Base-by-base conservation (phyloP, 2,888 invertebrate species). In the Mesorhabditis sp. region DNA sequence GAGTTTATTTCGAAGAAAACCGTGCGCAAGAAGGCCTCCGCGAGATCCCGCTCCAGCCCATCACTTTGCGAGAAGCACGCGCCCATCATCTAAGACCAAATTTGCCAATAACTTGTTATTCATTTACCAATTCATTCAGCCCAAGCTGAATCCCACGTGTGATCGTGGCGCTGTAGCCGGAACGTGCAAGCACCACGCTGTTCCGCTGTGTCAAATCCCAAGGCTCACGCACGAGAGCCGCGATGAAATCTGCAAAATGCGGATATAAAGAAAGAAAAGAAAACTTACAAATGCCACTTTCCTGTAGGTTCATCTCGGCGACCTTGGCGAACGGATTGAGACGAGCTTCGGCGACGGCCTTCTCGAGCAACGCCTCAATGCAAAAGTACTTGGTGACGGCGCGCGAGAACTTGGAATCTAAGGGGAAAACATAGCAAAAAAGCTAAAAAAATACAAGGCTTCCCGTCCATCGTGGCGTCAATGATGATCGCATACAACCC, bases 401-500 rank as follows among this genome's bases (percentile, higher is more conserved):
- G 28, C 28, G 28, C n/a, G 58, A 50, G 58, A 50, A 50, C 10
- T n/a, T 10, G n/a, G 58, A 50, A 28, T 28, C 28, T 28, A 28
- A 28, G 28, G 28, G 1, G 28, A 28, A 28, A 28, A 28, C 1
- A 28, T 28, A 28, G 28, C 28, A 28, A 28, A 28, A 28, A 28
- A 28, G 28, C 58, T 50, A 50, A 50, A 50, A 50, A 50, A 50
- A 13, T 50, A 50, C 58, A 50, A 13, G 58, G 58, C n/a, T 50
- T 50, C 58, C 58, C 58, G n/a, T 50, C 58, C 58, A n/a, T 50
- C n/a, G 58, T 50, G 10, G 58, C 58, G n/a, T 50, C 58, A 50
- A 50, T 50, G 58, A 50, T n/a, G n/a, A 50, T n/a, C 58, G 10
- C 58, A 10, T n/a, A n/a, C 7, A 13, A 50, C n/a, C 58, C 58